A percentile compares a stretch with the other conserved stretches of the same genome.
Conservation (phyloP, 1,140 invertebrate genomes). For the Lepeophtheirus salmonis region DNA sequence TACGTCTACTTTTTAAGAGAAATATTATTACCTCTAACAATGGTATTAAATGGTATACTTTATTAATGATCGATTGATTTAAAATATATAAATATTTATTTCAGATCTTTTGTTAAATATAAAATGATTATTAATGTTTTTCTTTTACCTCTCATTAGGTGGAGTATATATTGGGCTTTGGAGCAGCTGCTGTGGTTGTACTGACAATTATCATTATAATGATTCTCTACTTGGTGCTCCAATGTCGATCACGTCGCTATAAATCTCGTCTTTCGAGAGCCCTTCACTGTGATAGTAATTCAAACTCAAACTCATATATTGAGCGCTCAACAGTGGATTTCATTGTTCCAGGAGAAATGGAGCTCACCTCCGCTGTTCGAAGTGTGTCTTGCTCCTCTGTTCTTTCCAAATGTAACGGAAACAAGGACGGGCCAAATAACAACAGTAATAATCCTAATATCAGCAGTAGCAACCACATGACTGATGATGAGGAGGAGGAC, state of each 20-base stretch:
- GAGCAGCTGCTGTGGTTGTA: slow-evolving; percentile 12
- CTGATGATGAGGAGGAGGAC: neutral
- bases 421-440: neutral
- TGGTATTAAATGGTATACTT: no score
- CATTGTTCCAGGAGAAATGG: slow-evolving; percentile 18
- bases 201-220: slow-evolving; percentile 16
- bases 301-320: neutral
- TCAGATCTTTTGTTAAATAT: no score
- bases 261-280: neutral
- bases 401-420: slow-evolving; percentile 1
- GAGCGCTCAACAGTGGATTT: slow-evolving; percentile 17
- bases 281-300: slow-evolving; percentile 17
- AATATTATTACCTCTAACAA: no score
- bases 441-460: neutral
- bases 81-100: no score
- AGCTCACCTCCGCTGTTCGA: slow-evolving; percentile 13
- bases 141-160: slow-evolving; percentile 14
- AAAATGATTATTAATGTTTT: neutral
- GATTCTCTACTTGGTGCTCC: slow-evolving; percentile 18
- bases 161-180: slow-evolving; percentile 17
- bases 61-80: no score
- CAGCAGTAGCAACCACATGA: neutral
- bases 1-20: no score
- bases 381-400: slow-evolving; percentile 9
- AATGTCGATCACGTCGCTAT: slow-evolving; percentile 7